A percentile compares a stretch with the other conserved stretches of the same genome.
phyloP scores from a whole-genome alignment of 2,888 invertebrate genomes.

The Nesidiocoris tenuis region DNA sequence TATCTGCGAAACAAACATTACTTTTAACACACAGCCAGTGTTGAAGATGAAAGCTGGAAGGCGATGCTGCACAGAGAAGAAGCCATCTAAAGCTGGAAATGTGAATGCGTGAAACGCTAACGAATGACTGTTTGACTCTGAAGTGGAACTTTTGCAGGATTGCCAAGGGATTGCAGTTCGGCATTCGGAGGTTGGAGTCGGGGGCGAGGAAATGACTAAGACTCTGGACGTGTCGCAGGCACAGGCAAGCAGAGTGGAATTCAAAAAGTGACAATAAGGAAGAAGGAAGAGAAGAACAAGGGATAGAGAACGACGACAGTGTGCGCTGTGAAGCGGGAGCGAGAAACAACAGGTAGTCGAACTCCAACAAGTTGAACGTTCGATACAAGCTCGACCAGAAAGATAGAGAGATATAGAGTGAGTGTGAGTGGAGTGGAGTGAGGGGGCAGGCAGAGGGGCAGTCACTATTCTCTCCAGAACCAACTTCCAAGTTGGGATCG shows the following conservation, averaged over 20 bases:
- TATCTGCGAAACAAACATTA: no score
- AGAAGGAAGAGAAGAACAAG: constrained; percentile 22
- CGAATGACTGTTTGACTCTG: not conserved
- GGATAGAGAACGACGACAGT: constrained; percentile 23
- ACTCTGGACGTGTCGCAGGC: not conserved
- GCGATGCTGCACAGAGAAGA: not conserved
- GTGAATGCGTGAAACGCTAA: not conserved
- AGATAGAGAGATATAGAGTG: not conserved
- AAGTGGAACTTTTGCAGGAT: not conserved
- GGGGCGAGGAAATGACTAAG: not conserved
- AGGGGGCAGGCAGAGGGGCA: not conserved
- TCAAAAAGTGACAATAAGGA: constrained; percentile 24
- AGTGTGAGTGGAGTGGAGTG: not conserved
- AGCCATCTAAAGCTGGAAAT: not conserved
- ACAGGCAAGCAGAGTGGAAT: constrained; percentile 1
- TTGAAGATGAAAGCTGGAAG: not conserved
- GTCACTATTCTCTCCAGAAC: not conserved
- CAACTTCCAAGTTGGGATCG: not conserved
- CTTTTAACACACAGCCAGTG: not conserved
- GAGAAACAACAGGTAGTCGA: constrained; percentile 41
- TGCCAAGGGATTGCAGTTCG: not conserved
- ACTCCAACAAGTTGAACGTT: constrained; percentile 42
- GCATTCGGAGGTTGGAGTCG: not conserved
- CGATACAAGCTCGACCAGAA: constrained; percentile 19
- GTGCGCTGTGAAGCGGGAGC: constrained; percentile 27